These are phyloP conservation scores for Eclectus roratus DNA, from an alignment of 2,113 vertebrate species.

Conservation along the genomic window DNA sequence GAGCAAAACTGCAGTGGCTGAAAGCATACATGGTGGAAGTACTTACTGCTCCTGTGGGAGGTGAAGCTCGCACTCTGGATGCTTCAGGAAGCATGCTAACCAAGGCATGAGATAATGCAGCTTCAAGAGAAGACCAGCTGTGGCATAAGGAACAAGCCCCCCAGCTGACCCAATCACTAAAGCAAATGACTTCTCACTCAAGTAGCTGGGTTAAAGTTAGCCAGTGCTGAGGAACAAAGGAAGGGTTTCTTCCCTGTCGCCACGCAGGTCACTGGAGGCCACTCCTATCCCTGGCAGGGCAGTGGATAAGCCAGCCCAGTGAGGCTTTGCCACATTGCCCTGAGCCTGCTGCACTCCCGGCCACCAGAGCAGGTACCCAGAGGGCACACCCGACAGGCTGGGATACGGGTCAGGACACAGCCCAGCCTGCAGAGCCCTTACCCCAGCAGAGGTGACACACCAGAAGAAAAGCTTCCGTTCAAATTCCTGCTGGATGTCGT, in stretches of 20 bases:
- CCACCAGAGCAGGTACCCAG: background rate
- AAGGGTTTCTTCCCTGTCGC: background rate
- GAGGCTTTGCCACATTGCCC: background rate
- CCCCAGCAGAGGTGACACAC: fast-evolving
- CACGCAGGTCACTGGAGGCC: background rate
- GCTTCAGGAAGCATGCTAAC: background rate
- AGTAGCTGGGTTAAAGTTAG: background rate
- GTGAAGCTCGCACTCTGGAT: background rate
- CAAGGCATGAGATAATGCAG: background rate
- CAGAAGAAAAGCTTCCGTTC: background rate
- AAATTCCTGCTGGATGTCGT: background rate
- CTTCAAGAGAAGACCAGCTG: background rate
- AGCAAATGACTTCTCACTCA: background rate
- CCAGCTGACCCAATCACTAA: background rate
- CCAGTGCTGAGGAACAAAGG: background rate
- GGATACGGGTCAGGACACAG: background rate
- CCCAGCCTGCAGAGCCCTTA: background rate
- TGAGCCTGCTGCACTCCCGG: fast-evolving
- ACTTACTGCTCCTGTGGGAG: background rate
- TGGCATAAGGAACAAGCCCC: fast-evolving
- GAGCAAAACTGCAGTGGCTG: background rate
- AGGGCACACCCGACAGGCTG: background rate
- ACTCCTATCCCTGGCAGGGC: background rate
- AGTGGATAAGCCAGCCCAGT: fast-evolving
- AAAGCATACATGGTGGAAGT: background rate